Percentiles rank a stretch among this genome's conserved stretches.
Evolutionary conservation across 2,888 invertebrate species (phyloP).

Genomic region (Melipona bicolor): DNA sequence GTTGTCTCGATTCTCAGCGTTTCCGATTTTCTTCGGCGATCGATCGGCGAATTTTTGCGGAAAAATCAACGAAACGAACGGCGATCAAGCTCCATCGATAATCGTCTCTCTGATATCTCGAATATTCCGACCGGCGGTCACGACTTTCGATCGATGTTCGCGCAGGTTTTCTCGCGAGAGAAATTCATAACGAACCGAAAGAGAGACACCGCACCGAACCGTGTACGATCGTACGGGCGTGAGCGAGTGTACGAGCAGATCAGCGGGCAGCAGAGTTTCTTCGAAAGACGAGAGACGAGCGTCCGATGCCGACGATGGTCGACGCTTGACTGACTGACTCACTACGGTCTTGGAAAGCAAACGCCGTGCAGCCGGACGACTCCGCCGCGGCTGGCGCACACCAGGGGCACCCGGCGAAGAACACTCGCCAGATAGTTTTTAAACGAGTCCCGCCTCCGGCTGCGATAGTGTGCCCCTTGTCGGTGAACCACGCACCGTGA

Average conservation of each 20-base stretch:
- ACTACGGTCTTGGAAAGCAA: slow-evolving; percentile 55
- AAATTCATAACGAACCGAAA: slow-evolving; percentile 45
- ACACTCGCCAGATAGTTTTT: slow-evolving; percentile 74
- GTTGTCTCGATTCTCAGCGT: background rate
- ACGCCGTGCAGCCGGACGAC: slow-evolving; percentile 54
- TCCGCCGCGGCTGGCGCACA: slow-evolving; percentile 59
- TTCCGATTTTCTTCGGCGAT: background rate
- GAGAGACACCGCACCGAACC: no score
- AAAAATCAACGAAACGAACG: slow-evolving; percentile 16
- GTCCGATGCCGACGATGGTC: slow-evolving; percentile 60
- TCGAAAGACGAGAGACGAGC: background rate
- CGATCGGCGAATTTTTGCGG: background rate
- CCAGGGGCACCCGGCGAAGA: slow-evolving; percentile 62
- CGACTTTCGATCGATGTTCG: slow-evolving; percentile 3
- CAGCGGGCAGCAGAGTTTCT: no score
- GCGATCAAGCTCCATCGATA: slow-evolving; percentile 37
- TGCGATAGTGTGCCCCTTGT: slow-evolving; percentile 57
- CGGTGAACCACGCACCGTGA: slow-evolving; percentile 57
- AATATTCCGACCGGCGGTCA: slow-evolving; percentile 7
- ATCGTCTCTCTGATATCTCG: background rate
- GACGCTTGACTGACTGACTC: slow-evolving; percentile 71
- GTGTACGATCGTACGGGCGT: background rate
- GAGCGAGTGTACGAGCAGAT: no score
- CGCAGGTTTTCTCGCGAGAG: background rate
- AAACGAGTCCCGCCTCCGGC: slow-evolving; percentile 66